phyloP scores from a whole-genome alignment of 2,113 vertebrate genomes.

The Pantherophis guttatus region DNA sequence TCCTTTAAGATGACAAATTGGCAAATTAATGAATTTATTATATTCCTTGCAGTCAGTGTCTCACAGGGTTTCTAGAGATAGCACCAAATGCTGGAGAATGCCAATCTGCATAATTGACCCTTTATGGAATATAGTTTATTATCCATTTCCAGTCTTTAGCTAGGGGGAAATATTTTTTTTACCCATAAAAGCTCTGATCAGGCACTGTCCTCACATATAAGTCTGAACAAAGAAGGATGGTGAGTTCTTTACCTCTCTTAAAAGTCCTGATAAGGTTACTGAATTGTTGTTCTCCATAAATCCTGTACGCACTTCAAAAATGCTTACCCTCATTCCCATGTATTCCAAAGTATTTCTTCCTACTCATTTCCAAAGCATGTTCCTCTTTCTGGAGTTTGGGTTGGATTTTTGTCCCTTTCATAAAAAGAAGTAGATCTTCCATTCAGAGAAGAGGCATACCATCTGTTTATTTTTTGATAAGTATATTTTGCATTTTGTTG shows the following conservation, averaged over 20 bases:
- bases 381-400: neutral
- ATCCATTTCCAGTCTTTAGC: neutral
- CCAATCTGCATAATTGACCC: neutral
- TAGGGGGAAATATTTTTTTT: neutral
- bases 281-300: neutral
- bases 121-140: neutral
- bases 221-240: neutral
- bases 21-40: neutral
- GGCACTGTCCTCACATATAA: neutral
- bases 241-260: neutral
- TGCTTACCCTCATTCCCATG: neutral
- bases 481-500: conserved; percentile 1
- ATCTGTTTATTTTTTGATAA: neutral
- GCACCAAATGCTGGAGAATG: neutral
- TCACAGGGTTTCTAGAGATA: neutral
- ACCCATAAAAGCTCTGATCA: neutral
- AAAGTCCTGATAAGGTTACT: neutral
- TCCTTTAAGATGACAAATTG: neutral
- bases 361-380: neutral
- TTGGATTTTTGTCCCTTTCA: neutral
- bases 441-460: neutral
- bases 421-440: neutral
- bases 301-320: neutral
- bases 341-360: neutral
- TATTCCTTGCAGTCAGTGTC: neutral